phyloP scores from a whole-genome alignment of 2,113 vertebrate species.

The Thymallus thymallus region DNA sequence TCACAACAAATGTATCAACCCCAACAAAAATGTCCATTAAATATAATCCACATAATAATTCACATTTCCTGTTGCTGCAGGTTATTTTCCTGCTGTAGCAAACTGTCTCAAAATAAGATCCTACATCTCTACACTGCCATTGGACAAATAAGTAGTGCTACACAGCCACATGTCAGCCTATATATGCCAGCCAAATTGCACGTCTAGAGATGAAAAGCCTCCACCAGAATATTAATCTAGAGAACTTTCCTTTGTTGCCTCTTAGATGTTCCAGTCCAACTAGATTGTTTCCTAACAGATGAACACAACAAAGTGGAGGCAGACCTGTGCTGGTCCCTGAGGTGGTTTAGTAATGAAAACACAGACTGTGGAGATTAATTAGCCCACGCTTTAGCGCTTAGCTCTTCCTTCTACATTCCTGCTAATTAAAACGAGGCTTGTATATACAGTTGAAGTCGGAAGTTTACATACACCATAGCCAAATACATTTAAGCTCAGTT shows the following conservation, averaged over 20 bases:
- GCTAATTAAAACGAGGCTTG: constrained; percentile 54
- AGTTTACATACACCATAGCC: no score
- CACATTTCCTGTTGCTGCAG: no score
- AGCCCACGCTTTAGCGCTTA: constrained; percentile 42
- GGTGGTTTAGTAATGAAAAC: constrained; percentile 39
- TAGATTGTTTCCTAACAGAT: constrained; percentile 48
- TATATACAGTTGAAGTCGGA: no score
- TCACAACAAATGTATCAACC: no score
- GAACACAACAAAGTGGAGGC: constrained; percentile 15
- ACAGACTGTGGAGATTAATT: constrained; percentile 55
- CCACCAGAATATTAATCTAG: constrained; percentile 42
- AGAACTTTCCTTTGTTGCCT: constrained; percentile 27
- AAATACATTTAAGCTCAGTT: no score
- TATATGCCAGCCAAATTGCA: no score
- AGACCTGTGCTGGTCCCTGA: constrained; percentile 32
- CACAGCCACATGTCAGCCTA: not conserved
- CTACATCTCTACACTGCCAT: not conserved
- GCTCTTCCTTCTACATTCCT: constrained; percentile 31
- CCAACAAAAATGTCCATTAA: no score
- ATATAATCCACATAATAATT: no score
- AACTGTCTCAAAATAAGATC: no score
- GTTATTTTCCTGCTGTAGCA: no score
- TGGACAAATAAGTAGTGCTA: not conserved
- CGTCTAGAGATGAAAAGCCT: constrained; percentile 9
- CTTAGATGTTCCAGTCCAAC: constrained; percentile 23